Evolutionary conservation across 2,888 invertebrate species (phyloP).

Genomic region (Glyphotaelius pellucidus): DNA sequence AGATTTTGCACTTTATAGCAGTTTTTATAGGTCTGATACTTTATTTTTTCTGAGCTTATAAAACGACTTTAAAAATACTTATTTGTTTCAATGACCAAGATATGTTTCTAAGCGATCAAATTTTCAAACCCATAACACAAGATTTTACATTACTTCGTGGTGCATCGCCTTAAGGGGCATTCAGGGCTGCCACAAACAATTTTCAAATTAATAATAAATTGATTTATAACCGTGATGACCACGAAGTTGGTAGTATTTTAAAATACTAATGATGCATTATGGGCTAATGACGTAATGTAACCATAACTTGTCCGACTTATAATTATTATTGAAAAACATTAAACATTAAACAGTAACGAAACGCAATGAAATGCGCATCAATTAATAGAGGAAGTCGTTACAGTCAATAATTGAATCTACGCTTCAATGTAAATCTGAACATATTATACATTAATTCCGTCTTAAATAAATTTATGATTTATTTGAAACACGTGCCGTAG

Average conservation of each 20-base stretch:
- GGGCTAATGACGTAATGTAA: neutral
- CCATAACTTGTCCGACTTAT: neutral
- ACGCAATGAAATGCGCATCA: neutral
- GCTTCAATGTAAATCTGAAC: neutral
- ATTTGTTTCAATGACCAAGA: no score
- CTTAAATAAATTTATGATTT: no score
- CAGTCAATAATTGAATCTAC: neutral
- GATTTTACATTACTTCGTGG: no score
- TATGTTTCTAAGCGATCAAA: no score
- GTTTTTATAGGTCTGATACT: no score
- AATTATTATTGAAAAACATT: neutral
- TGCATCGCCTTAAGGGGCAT: neutral
- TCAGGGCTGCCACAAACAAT: neutral
- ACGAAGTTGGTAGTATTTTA: neutral
- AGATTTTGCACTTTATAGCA: no score
- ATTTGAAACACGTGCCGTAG: no score
- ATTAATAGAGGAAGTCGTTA: neutral
- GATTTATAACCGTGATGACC: neutral
- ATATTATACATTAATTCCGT: no score
- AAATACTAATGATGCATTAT: neutral
- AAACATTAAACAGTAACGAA: neutral
- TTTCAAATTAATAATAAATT: neutral
- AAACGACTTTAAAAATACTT: no score
- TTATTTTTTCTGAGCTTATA: no score
- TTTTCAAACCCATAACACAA: no score